Conservation (phyloP, 2,888 invertebrate species). For the Diaphora mendica region DNA sequence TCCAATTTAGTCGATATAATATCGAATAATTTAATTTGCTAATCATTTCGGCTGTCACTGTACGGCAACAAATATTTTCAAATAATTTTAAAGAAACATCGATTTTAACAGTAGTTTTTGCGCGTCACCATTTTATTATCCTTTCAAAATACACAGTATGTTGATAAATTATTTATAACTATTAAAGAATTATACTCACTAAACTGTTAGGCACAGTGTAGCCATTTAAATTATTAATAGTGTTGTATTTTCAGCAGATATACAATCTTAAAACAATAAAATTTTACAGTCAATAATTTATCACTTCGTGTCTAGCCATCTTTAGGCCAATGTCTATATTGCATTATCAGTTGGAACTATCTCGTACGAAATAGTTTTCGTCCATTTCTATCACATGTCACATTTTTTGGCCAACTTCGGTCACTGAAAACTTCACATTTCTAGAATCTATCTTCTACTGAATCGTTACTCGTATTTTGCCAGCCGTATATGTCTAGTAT, state of each 20-base stretch:
- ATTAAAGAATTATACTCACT: constrained; percentile 21
- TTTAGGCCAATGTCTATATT: constrained; percentile 17
- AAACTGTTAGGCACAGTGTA: constrained; percentile 26
- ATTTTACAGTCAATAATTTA: constrained; percentile 22
- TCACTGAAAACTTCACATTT: not conserved
- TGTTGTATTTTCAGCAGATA: constrained; percentile 7
- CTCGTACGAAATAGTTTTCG: constrained; percentile 6
- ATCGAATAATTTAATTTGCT: no score
- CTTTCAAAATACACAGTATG: constrained; percentile 6
- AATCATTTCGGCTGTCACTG: constrained; percentile 12
- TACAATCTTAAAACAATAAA: constrained; percentile 17
- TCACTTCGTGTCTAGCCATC: constrained; percentile 19
- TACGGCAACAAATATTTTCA: constrained; percentile 5
- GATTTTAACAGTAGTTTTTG: constrained; percentile 9
- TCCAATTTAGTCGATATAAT: not conserved
- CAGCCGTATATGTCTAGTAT: constrained; percentile 7
- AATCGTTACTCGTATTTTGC: not conserved
- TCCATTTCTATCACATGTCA: constrained; percentile 20
- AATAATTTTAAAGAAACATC: constrained; percentile 12
- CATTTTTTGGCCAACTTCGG: not conserved
- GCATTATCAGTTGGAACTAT: constrained; percentile 6
- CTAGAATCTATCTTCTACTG: not conserved
- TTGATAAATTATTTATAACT: constrained; percentile 20
- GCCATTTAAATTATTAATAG: constrained; percentile 17
- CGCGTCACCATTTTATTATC: constrained; percentile 11